A percentile compares a stretch with the other conserved stretches of the same genome.
phyloP scores from a whole-genome alignment of 64 coral and sea anemone genomes.

The Montipora foliosa region DNA sequence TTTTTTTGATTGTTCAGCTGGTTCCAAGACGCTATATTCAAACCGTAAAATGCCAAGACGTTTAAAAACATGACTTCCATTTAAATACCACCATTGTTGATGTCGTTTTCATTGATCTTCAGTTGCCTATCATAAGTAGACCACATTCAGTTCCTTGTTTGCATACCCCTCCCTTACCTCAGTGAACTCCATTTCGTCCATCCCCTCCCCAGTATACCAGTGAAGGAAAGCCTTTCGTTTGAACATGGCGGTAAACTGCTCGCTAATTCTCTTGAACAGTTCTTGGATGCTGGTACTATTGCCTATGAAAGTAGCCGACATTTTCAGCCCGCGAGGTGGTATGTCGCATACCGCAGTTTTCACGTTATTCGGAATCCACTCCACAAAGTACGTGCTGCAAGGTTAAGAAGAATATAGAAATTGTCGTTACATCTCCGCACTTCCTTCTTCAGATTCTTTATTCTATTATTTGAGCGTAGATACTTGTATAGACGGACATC shows the following conservation, averaged over 20 bases:
- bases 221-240: slow-evolving; percentile 70
- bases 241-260: slow-evolving; percentile 79
- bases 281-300: slow-evolving; percentile 73
- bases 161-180: slow-evolving; percentile 19
- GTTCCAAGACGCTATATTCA: too few relatives aligned
- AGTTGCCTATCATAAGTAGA: too few relatives aligned
- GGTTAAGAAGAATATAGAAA: background rate
- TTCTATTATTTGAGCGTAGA: too few relatives aligned
- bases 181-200: slow-evolving; percentile 81
- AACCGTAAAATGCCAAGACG: too few relatives aligned
- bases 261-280: slow-evolving; percentile 62
- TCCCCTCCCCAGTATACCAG: slow-evolving; percentile 76
- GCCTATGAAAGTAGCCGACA: slow-evolving; percentile 72
- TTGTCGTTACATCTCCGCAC: too few relatives aligned
- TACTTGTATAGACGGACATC: too few relatives aligned
- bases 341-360: slow-evolving; percentile 74
- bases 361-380: slow-evolving; percentile 79
- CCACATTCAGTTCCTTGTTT: too few relatives aligned
- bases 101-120: too few relatives aligned
- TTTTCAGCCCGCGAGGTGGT: slow-evolving; percentile 76
- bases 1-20: too few relatives aligned
- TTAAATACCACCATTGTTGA: too few relatives aligned
- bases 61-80: too few relatives aligned
- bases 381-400: slow-evolving; percentile 66
- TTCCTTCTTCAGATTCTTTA: too few relatives aligned